Conservation (phyloP, 1,140 invertebrate species). For the Ephestia elutella region DNA sequence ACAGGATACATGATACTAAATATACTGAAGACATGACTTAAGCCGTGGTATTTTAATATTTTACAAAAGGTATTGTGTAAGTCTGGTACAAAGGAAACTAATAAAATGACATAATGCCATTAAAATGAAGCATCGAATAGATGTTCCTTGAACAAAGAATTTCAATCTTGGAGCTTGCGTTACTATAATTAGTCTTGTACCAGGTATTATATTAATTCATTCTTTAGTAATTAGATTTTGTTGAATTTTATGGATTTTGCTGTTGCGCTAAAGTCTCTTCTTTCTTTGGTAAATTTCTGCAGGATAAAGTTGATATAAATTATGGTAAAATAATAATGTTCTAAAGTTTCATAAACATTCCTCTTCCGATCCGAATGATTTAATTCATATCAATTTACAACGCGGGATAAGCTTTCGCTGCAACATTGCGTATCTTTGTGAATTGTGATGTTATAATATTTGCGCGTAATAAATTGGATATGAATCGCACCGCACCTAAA, state of each 20-base stretch:
- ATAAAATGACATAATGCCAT: background rate
- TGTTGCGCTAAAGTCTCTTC: no score
- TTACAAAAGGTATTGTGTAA: background rate
- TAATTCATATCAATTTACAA: background rate
- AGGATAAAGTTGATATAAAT: no score
- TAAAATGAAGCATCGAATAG: background rate
- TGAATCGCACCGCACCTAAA: background rate
- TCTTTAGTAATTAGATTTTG: no score
- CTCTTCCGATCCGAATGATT: no score
- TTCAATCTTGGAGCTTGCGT: background rate
- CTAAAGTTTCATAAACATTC: no score
- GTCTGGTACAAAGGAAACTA: background rate
- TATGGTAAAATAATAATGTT: no score
- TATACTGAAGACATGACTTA: background rate
- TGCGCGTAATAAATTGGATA: background rate
- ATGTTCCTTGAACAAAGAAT: background rate
- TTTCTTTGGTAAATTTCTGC: no score
- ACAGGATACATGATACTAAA: background rate
- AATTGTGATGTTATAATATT: background rate
- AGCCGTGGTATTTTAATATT: background rate
- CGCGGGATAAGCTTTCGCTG: background rate
- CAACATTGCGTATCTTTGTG: background rate
- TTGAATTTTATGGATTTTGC: no score
- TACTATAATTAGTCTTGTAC: background rate
- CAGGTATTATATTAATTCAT: no score